Evolutionary conservation across 2,888 invertebrate genomes (phyloP).

Genomic region (Leucophora obtusa): DNA sequence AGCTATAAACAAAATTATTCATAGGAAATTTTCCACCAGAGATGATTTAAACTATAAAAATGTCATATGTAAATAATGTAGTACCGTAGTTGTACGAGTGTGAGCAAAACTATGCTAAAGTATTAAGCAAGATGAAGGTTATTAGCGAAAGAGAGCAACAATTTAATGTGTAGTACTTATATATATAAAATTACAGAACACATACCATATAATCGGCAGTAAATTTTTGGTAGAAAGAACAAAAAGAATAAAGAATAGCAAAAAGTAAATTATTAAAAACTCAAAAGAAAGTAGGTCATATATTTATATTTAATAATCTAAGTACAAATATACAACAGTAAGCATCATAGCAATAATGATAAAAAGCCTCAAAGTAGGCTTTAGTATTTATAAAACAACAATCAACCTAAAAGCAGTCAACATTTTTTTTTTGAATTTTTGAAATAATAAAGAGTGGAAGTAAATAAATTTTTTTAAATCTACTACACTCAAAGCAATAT

Average conservation of each 20-base stretch:
- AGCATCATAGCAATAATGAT: not conserved
- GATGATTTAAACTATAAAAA: constrained; percentile 54
- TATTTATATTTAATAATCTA: constrained; percentile 14
- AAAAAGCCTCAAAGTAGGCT: not conserved
- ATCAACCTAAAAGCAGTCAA: not conserved
- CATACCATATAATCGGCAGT: not conserved
- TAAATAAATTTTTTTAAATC: no score
- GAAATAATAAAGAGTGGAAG: no score
- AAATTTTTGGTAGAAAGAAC: not conserved
- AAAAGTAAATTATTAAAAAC: constrained; percentile 1
- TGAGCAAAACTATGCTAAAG: not conserved
- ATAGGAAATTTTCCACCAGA: constrained; percentile 56
- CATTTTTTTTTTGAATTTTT: not conserved
- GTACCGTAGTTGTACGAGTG: constrained; percentile 25
- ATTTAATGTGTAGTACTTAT: not conserved
- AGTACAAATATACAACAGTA: not conserved
- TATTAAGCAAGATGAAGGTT: constrained; percentile 43
- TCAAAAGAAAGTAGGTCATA: constrained; percentile 12
- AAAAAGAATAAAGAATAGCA: not conserved
- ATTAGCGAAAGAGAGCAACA: constrained; percentile 8
- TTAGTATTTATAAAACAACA: not conserved
- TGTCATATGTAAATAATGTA: constrained; percentile 55
- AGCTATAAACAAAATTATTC: constrained; percentile 48
- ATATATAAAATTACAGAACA: not conserved
- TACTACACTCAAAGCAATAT: no score